Percentiles rank a stretch among this genome's conserved stretches.
Evolutionary conservation across 2,113 vertebrate genomes (phyloP).

Genomic region (Pluvialis apricaria): DNA sequence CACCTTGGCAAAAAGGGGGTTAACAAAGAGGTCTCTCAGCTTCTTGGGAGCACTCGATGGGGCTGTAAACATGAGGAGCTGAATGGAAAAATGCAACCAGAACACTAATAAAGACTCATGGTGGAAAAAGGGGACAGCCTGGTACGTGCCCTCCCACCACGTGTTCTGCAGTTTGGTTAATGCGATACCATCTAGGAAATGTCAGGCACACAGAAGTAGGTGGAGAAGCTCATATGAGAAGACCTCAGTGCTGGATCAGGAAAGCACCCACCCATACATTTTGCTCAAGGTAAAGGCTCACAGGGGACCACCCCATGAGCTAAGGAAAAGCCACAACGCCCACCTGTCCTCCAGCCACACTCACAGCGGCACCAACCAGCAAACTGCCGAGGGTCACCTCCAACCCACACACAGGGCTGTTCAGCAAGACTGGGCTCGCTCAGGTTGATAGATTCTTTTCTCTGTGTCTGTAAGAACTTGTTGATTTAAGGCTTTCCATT

Average conservation of each 20-base stretch:
- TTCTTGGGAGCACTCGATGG: not conserved
- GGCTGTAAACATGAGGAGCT: not conserved
- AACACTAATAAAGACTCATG: not conserved
- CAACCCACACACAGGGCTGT: fast-evolving
- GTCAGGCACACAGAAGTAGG: not conserved
- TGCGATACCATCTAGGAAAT: not conserved
- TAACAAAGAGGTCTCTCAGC: not conserved
- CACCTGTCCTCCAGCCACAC: not conserved
- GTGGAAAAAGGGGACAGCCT: not conserved
- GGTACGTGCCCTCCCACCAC: not conserved
- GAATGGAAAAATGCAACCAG: not conserved
- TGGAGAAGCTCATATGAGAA: not conserved
- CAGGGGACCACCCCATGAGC: fast-evolving
- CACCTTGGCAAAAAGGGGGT: not conserved
- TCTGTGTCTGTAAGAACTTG: not conserved
- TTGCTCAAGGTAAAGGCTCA: not conserved
- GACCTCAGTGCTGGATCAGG: not conserved
- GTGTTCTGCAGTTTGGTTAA: not conserved
- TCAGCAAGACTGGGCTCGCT: not conserved
- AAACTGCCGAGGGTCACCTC: not conserved
- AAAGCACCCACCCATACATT: not conserved
- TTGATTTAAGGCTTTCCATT: not conserved
- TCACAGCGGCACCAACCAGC: not conserved
- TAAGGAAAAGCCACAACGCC: fast-evolving
- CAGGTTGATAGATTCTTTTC: not conserved